Conservation (phyloP, 2,797 vertebrate genomes). For the Gymnothorax reevesii region DNA sequence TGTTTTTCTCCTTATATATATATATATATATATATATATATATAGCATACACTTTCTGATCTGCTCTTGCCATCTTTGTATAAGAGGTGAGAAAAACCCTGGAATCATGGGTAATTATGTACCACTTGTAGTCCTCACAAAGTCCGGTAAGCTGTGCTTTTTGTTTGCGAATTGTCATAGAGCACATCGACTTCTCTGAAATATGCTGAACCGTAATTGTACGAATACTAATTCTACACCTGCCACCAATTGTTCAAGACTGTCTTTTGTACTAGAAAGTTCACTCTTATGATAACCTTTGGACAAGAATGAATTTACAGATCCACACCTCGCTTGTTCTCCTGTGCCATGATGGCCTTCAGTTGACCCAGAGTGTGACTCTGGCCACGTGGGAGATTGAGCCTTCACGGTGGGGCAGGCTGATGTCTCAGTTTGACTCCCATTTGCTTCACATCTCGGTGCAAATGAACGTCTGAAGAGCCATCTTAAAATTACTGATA, state of each 20-base stretch:
- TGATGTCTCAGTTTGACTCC: not conserved
- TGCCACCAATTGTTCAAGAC: not conserved
- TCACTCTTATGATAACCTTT: not conserved
- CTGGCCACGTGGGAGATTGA: not conserved
- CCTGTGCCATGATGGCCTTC: not conserved
- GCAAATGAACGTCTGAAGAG: constrained; percentile 3
- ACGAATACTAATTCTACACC: not conserved
- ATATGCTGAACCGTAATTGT: not conserved
- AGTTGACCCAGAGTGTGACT: not conserved
- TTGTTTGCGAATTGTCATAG: not conserved
- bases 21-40: not conserved
- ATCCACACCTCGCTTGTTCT: not conserved
- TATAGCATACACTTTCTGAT: not conserved
- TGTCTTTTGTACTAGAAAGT: not conserved
- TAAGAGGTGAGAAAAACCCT: not conserved
- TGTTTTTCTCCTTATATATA: not conserved
- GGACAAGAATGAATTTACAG: not conserved
- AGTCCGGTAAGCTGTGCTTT: not conserved
- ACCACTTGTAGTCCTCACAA: not conserved
- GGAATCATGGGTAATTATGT: constrained; percentile 6
- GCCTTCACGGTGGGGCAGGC: not conserved
- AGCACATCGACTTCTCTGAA: not conserved
- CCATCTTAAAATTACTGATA: not conserved
- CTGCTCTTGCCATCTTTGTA: not conserved
- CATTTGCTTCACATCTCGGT: not conserved